phyloP scores from a whole-genome alignment of 2,113 vertebrate genomes.

The Oncorhynchus mykiss region DNA sequence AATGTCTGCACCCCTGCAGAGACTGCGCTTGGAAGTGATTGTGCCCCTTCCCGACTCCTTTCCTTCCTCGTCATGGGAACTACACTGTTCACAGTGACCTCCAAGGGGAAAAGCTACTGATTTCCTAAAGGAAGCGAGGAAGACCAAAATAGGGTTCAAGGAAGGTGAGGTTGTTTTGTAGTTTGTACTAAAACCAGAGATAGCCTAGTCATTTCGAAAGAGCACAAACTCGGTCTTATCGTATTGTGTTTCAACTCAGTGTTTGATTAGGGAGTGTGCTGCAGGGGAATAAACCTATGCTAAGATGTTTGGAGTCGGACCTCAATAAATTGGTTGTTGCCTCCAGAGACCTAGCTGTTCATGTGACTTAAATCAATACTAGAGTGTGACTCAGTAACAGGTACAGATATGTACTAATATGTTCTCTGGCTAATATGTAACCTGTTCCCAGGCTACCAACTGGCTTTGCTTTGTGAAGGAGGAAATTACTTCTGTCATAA shows the following conservation, averaged over 20 bases:
- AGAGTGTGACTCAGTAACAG: neutral
- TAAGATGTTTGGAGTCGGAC: slow-evolving; percentile 7
- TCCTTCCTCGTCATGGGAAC: slow-evolving; percentile 37
- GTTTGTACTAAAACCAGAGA: neutral
- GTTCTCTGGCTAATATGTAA: slow-evolving; percentile 4
- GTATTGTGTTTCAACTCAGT: neutral
- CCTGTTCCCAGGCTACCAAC: slow-evolving; percentile 8
- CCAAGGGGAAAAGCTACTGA: slow-evolving; percentile 9
- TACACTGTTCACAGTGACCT: slow-evolving; percentile 9
- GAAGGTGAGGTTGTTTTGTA: neutral
- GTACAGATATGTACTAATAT: neutral
- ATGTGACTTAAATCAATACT: slow-evolving; percentile 23
- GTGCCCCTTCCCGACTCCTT: slow-evolving; percentile 10
- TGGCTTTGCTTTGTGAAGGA: neutral
- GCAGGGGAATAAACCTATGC: neutral
- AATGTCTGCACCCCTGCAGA: slow-evolving; percentile 23
- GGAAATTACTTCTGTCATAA: slow-evolving; percentile 17
- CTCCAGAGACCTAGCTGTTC: slow-evolving; percentile 6
- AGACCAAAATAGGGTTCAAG: neutral
- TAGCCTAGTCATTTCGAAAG: neutral
- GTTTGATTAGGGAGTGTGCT: slow-evolving; percentile 3
- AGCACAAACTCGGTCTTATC: neutral
- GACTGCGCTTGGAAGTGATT: slow-evolving; percentile 17
- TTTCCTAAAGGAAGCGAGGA: neutral
- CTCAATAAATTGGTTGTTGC: slow-evolving; percentile 1